phyloP scores from a whole-genome alignment of 2,888 invertebrate species.

The Oithona nana region DNA sequence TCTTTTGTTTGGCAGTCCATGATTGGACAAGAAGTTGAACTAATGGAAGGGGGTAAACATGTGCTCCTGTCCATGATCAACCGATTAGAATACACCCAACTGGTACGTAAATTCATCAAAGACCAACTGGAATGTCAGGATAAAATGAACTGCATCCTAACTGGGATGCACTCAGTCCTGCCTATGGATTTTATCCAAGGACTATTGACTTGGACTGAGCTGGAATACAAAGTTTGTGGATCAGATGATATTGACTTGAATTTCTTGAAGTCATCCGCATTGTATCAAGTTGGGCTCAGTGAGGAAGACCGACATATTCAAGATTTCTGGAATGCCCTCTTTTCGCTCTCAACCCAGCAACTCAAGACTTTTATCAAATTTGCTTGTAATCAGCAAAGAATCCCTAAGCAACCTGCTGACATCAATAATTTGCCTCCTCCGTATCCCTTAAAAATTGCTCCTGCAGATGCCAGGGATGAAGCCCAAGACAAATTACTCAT shows the following conservation, averaged over 20 bases:
- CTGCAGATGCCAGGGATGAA: slow-evolving; percentile 25
- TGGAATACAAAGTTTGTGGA: slow-evolving; percentile 26
- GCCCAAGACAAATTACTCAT: slow-evolving; percentile 25
- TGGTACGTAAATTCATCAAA: background rate
- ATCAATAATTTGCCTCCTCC: slow-evolving; percentile 25
- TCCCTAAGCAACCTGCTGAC: slow-evolving; percentile 26
- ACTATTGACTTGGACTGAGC: slow-evolving; percentile 25
- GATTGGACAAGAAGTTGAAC: background rate
- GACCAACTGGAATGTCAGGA: background rate
- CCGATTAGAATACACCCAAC: background rate
- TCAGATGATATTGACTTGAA: slow-evolving; percentile 25
- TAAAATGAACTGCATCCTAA: slow-evolving; percentile 3
- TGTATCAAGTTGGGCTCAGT: slow-evolving; percentile 29
- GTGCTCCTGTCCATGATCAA: background rate
- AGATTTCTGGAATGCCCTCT: slow-evolving; percentile 27
- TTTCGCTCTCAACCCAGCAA: slow-evolving; percentile 26
- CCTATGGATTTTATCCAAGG: slow-evolving; percentile 22
- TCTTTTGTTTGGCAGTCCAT: background rate
- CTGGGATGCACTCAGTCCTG: slow-evolving; percentile 25
- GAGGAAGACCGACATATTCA: slow-evolving; percentile 27
- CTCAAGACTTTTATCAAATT: slow-evolving; percentile 28
- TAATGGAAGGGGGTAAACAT: background rate
- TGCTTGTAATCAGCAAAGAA: slow-evolving; percentile 29
- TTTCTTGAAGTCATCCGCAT: slow-evolving; percentile 28
- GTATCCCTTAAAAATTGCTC: slow-evolving; percentile 30